Evolutionary conservation across 2,888 invertebrate genomes (phyloP).

Genomic region (Lithophane socia): DNA sequence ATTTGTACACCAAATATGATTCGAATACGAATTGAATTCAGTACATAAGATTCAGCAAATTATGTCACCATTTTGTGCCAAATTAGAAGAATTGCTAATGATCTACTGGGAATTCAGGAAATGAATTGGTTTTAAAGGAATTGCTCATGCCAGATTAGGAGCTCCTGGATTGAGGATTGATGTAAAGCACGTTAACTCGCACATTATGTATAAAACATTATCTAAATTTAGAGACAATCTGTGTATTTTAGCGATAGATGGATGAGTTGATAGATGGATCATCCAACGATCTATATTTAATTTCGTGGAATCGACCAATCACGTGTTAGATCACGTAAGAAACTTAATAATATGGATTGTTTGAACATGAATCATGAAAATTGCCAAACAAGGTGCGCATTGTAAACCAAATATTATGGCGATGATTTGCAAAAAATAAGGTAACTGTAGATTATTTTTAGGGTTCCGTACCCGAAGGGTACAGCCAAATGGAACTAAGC

Average conservation of each 20-base stretch:
- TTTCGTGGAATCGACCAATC: neutral
- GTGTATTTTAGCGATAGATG: conserved; percentile 14
- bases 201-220: neutral
- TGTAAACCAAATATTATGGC: neutral
- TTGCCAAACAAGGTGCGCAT: neutral
- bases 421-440: neutral
- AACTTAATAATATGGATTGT: conserved; percentile 7
- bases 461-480: no score
- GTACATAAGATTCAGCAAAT: no score
- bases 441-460: neutral
- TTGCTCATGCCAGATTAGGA: no score
- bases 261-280: conserved; percentile 20
- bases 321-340: conserved; percentile 27
- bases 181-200: neutral
- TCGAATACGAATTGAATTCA: no score
- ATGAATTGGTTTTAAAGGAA: no score
- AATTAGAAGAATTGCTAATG: no score
- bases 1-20: no score
- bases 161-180: neutral
- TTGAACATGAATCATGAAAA: conserved; percentile 9
- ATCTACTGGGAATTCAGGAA: no score
- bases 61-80: no score
- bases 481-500: no score
- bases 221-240: conserved; percentile 37
- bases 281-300: conserved; percentile 27